phyloP scores from a whole-genome alignment of 2,113 vertebrate species.

The Alligator mississippiensis region DNA sequence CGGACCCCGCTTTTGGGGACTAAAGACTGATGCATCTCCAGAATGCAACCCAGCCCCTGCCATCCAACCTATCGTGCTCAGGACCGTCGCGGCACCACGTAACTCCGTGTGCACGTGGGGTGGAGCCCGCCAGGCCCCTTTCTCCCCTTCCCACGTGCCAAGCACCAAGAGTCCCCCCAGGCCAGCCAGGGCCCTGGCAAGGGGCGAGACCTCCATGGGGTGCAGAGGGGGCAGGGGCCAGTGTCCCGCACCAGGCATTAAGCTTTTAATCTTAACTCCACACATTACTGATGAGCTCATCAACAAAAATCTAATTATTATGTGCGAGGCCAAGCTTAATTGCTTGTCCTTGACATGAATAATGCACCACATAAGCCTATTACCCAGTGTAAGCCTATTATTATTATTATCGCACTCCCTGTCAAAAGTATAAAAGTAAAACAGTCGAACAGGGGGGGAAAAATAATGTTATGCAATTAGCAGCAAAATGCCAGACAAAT shows the following conservation, averaged over 20 bases:
- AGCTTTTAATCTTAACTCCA: conserved; percentile 61
- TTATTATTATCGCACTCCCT: conserved; percentile 31
- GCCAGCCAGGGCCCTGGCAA: not conserved
- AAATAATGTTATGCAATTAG: conserved; percentile 36
- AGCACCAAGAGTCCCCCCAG: not conserved
- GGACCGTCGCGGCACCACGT: too few relatives aligned
- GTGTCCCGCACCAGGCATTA: not conserved
- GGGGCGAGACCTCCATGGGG: rapidly evolving
- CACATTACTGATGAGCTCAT: conserved; percentile 66
- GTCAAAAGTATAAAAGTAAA: conserved; percentile 54
- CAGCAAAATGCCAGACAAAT: not conserved
- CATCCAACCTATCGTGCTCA: too few relatives aligned
- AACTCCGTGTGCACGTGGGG: too few relatives aligned
- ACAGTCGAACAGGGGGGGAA: not conserved
- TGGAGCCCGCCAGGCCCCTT: too few relatives aligned
- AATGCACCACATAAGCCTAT: conserved; percentile 64
- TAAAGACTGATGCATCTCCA: too few relatives aligned
- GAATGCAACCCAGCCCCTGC: too few relatives aligned
- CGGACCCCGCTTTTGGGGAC: too few relatives aligned
- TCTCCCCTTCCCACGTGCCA: too few relatives aligned
- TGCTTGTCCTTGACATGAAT: conserved; percentile 75
- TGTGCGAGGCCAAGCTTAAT: conserved; percentile 70
- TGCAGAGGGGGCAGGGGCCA: rapidly evolving
- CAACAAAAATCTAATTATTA: conserved; percentile 76
- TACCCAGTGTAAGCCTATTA: conserved; percentile 65